phyloP scores from a whole-genome alignment of 2,797 vertebrate species.

The Anabacerthia variegaticeps region DNA sequence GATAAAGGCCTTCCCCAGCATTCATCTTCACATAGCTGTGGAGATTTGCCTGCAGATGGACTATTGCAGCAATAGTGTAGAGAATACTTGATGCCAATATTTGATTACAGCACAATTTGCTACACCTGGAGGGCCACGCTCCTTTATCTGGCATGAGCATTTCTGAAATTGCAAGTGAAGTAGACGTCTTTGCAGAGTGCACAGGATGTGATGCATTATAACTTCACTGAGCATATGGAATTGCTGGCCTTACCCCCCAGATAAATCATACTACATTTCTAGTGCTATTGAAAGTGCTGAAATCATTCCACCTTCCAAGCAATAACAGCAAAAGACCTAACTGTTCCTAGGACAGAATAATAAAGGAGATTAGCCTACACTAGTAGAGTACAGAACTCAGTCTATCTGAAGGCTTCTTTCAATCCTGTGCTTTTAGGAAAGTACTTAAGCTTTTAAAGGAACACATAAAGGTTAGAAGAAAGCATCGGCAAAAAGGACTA shows the following conservation, averaged over 20 bases:
- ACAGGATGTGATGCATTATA: background rate
- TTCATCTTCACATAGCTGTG: background rate
- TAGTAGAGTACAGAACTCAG: background rate
- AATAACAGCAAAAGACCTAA: background rate
- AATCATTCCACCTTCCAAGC: background rate
- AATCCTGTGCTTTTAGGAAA: background rate
- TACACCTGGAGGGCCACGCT: background rate
- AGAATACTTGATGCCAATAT: background rate
- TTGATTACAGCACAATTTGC: background rate
- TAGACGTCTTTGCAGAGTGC: background rate
- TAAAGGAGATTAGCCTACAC: background rate
- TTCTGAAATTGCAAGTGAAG: background rate
- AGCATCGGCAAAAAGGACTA: background rate
- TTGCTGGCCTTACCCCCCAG: background rate
- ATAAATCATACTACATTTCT: background rate
- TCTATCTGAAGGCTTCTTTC: background rate
- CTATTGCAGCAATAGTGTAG: background rate
- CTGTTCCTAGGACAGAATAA: background rate
- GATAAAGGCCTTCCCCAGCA: background rate
- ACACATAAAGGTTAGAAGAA: background rate
- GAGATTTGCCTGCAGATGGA: background rate
- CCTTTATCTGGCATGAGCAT: background rate
- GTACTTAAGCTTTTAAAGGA: background rate
- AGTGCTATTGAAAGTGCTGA: background rate
- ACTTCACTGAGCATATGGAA: background rate